These are phyloP conservation scores for Dicaeum eximium DNA, from an alignment of 2,113 vertebrate genomes.

Conservation along the genomic window DNA sequence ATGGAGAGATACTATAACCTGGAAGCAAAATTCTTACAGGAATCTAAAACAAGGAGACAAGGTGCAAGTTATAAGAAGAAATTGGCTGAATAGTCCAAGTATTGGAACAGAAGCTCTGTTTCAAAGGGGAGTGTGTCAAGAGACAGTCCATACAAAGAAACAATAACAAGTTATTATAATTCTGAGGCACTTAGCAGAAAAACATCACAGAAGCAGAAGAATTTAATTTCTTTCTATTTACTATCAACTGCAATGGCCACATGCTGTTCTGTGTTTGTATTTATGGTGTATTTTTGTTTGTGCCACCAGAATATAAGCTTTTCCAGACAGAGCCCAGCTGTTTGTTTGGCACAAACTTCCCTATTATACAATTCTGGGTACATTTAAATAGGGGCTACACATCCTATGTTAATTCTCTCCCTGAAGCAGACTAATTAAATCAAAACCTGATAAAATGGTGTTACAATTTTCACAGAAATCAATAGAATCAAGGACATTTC, in stretches of 20 bases:
- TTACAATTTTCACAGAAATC: not conserved
- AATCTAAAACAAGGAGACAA: not conserved
- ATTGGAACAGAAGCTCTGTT: not conserved
- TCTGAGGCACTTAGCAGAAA: not conserved
- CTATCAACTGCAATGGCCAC: not conserved
- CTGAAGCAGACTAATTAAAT: slow-evolving; percentile 8
- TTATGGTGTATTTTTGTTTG: not conserved
- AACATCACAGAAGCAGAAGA: not conserved
- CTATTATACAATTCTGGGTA: not conserved
- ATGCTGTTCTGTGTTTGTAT: slow-evolving; percentile 4
- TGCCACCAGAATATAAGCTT: not conserved
- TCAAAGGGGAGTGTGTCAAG: not conserved
- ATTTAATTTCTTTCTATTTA: not conserved
- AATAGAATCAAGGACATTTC: not conserved
- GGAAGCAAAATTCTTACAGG: not conserved
- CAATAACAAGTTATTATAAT: not conserved
- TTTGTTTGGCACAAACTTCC: not conserved
- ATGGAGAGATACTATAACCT: not conserved
- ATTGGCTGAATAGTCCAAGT: not conserved
- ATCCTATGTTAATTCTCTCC: not conserved
- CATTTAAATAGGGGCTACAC: not conserved
- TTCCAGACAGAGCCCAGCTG: not conserved
- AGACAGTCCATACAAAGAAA: not conserved
- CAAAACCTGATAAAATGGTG: not conserved
- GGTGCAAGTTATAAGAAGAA: not conserved